Percentiles rank a stretch among this genome's conserved stretches.
Evolutionary conservation across 1,140 invertebrate species (phyloP).

Genomic region (Colletes gigas): DNA sequence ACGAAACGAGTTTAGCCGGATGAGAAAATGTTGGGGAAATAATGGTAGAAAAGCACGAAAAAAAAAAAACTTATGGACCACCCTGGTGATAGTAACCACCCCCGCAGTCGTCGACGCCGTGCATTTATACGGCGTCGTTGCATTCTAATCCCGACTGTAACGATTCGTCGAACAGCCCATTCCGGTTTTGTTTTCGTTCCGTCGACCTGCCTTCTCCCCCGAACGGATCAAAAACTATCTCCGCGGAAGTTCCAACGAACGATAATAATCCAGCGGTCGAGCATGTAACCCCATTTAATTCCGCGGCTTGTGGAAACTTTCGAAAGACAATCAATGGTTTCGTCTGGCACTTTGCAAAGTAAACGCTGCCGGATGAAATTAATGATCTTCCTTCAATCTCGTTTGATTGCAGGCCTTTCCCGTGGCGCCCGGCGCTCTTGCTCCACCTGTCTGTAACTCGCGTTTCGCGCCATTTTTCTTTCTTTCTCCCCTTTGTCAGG

Average conservation of each 20-base stretch:
- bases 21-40: no score
- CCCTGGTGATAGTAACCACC: conserved; percentile 10
- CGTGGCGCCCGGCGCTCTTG: background rate
- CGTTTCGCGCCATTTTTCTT: conserved; percentile 1
- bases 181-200: background rate
- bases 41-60: no score
- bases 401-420: conserved; percentile 34
- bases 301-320: conserved; percentile 43
- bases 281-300: conserved; percentile 41
- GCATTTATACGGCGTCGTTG: background rate
- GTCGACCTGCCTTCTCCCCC: background rate
- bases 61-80: no score
- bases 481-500: background rate
- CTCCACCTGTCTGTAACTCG: background rate
- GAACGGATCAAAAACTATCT: background rate
- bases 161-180: background rate
- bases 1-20: no score
- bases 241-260: background rate
- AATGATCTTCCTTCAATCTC: conserved; percentile 51
- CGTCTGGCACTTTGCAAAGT: conserved; percentile 50
- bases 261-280: conserved; percentile 5
- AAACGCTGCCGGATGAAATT: conserved; percentile 53
- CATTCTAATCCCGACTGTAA: background rate
- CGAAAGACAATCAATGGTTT: conserved; percentile 57
- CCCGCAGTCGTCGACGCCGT: background rate